These are phyloP conservation scores for Mohoua ochrocephala DNA, from an alignment of 2,113 vertebrate species.

Conservation along the genomic window DNA sequence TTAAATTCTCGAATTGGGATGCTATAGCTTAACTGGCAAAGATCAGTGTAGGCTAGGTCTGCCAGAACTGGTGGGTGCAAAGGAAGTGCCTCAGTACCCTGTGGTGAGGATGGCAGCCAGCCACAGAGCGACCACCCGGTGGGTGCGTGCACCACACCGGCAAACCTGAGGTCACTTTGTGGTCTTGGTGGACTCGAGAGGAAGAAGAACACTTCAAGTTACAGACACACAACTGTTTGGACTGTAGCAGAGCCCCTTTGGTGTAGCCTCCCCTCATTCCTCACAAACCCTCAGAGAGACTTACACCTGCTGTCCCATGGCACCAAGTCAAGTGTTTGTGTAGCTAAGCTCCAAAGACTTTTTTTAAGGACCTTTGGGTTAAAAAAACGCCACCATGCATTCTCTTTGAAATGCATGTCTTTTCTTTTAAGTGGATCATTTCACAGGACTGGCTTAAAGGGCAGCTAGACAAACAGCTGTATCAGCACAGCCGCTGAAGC, in stretches of 20 bases:
- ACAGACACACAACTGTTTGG: not conserved
- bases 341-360: not conserved
- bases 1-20: not conserved
- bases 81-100: not conserved
- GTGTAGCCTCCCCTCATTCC: not conserved
- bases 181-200: not conserved
- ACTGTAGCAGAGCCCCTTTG: not conserved
- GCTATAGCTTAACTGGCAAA: not conserved
- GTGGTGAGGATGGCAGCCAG: not conserved
- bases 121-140: not conserved
- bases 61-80: not conserved
- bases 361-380: not conserved
- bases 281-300: not conserved
- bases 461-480: conserved; percentile 7
- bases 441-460: conserved; percentile 13
- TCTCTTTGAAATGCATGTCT: not conserved
- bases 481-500: not conserved
- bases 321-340: not conserved
- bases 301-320: not conserved
- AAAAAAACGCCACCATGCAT: not conserved
- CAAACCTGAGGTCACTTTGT: not conserved
- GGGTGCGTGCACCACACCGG: not conserved
- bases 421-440: conserved; percentile 5
- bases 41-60: not conserved
- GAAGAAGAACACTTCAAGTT: not conserved